Evolutionary conservation across 1,140 invertebrate genomes (phyloP).

Genomic region (Trypoxylus dichotomus): DNA sequence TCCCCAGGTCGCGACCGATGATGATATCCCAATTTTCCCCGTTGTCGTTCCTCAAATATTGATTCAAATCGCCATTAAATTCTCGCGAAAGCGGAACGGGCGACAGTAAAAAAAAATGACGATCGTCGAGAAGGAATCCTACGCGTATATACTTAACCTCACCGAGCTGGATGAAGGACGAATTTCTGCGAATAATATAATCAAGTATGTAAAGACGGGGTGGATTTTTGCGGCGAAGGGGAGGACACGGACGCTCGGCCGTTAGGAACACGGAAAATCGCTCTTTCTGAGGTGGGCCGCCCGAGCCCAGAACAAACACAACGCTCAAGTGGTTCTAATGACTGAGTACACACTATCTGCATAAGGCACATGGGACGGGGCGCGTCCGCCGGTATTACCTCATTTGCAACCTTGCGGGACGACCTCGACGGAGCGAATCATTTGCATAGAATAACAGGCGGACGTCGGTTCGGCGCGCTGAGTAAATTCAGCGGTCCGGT

Average conservation of each 20-base stretch:
- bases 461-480: background rate
- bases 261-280: constrained; percentile 35
- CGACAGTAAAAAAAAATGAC: background rate
- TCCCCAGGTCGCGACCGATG: background rate
- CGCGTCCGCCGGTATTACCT: constrained; percentile 38
- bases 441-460: constrained; percentile 50
- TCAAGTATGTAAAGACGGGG: background rate
- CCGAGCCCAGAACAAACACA: constrained; percentile 40
- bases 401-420: constrained; percentile 48
- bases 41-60: background rate
- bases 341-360: constrained; percentile 48
- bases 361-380: constrained; percentile 31
- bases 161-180: background rate
- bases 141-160: background rate
- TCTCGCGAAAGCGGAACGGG: background rate
- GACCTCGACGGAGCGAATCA: constrained; percentile 33
- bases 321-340: constrained; percentile 46
- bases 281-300: constrained; percentile 31
- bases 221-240: background rate
- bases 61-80: constrained; percentile 12
- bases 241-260: background rate
- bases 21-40: background rate
- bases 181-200: background rate
- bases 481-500: constrained; percentile 39
- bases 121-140: background rate